Conservation (phyloP, 2,113 vertebrate species). For the Oncorhynchus tshawytscha region DNA sequence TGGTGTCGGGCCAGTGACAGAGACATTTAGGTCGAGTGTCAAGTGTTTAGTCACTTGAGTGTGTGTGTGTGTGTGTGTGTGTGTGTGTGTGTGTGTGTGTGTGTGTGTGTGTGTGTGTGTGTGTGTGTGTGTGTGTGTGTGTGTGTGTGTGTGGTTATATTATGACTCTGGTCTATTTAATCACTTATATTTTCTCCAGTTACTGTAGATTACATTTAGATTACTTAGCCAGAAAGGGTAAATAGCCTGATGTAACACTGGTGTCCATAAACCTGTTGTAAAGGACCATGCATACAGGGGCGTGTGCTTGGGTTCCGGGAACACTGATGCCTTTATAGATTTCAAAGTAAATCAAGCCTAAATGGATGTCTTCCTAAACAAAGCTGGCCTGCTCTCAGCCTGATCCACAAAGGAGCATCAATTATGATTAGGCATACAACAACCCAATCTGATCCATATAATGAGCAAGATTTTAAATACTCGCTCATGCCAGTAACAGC, state of each 20-base stretch:
- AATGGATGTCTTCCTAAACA: neutral
- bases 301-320: neutral
- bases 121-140: too few species aligned
- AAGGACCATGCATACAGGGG: neutral
- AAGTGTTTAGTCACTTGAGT: slow-evolving; percentile 22
- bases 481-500: slow-evolving; percentile 1
- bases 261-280: slow-evolving; percentile 25
- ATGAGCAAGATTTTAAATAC: neutral
- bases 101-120: too few species aligned
- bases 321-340: neutral
- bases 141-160: neutral
- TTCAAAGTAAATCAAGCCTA: neutral
- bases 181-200: neutral
- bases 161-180: neutral
- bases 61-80: slow-evolving; percentile 11
- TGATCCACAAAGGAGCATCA: slow-evolving; percentile 16
- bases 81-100: too few species aligned
- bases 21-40: slow-evolving; percentile 48
- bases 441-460: slow-evolving; percentile 21
- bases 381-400: neutral
- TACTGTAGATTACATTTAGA: too few species aligned
- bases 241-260: neutral
- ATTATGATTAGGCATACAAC: neutral
- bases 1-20: slow-evolving; percentile 36
- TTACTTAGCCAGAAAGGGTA: neutral